Percentiles rank a stretch among this genome's conserved stretches.
These are phyloP conservation scores for Calidris pygmaea DNA, from an alignment of 2,113 vertebrate genomes.

Conservation along the genomic window DNA sequence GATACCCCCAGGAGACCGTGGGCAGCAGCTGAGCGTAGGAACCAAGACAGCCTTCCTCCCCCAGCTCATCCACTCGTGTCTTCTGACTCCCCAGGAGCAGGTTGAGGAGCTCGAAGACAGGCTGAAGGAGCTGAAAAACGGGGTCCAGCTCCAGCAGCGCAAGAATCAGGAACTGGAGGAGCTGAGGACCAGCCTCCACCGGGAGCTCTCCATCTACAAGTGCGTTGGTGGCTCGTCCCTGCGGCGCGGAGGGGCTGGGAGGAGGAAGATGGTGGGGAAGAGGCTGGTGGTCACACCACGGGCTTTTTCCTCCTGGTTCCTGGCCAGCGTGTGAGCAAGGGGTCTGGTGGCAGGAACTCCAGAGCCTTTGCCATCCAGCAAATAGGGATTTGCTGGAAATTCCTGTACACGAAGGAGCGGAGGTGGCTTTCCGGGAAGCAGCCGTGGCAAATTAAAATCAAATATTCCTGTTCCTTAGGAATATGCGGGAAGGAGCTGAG, in stretches of 20 bases:
- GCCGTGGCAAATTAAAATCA: background rate
- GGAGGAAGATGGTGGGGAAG: background rate
- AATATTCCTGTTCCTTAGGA: background rate
- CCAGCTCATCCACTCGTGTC: background rate
- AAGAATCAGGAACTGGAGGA: conserved; percentile 87
- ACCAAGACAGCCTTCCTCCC: background rate
- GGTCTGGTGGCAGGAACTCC: background rate
- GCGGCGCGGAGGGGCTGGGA: background rate
- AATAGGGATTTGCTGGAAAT: background rate
- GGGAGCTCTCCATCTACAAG: conserved; percentile 86
- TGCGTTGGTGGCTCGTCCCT: conserved; percentile 33
- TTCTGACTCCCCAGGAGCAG: conserved; percentile 73
- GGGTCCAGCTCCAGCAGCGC: conserved; percentile 85
- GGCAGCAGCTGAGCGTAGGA: rapidly evolving
- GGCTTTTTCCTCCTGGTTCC: background rate
- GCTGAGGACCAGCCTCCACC: conserved; percentile 78
- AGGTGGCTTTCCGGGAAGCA: background rate
- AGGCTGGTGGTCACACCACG: background rate
- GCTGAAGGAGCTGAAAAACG: conserved; percentile 82
- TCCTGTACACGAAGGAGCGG: rapidly evolving
- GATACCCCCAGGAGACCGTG: rapidly evolving
- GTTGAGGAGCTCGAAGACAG: conserved; percentile 86
- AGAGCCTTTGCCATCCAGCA: background rate
- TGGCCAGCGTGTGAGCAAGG: background rate
- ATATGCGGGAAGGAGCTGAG: background rate